Evolutionary conservation across 2,888 invertebrate species (phyloP), one percentile per base, ranked within the genome.

Genomic region (Neoascia interrupta): DNA sequence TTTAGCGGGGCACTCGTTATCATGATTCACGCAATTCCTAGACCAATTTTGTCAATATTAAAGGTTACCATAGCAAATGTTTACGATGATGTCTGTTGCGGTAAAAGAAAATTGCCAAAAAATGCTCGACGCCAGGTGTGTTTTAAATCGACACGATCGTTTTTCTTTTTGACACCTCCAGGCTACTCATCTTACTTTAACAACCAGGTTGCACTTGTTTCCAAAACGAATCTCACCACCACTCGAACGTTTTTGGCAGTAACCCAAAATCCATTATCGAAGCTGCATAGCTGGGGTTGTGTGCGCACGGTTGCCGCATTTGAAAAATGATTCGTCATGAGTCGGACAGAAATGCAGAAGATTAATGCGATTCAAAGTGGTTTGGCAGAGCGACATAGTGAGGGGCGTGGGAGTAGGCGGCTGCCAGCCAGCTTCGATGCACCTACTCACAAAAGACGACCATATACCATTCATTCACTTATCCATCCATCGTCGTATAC

Each of bases 271-370:
- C 79, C 79, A 79, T 79, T 79, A 79, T 73, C 60, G 73, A 49
- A 60, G 61, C 73, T 79, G 73, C 72, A 73, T 79, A 73, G 58
- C 63, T 61, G 19, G 73, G n/a, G n/a, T 18, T 64, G 64, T 36
- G 76, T 76, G 63, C 61, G 70, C 51, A 75, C 51, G 70, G 72
- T 39, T 72, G 79, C 61, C 73, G 56, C 73, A 73, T 66, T 72
- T 79, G 79, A 79, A 79, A 79, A 79, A 79, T 79, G 79, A 73
- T 73, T 79, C 73, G 73, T 79, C 79, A 79, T 79, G 73, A 79
- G 79, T 73, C 43, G 72, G 66, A 58, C 54, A 68, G 66, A 73
- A 61, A 61, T 79, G 73, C 66, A 73, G 61, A 73, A 73, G 79
- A 79, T 79, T 73, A 79, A 79, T 79, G 79, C 61, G 79, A 79